phyloP scores from a whole-genome alignment of 2,797 vertebrate species.

The Scomberomorus guttatus region DNA sequence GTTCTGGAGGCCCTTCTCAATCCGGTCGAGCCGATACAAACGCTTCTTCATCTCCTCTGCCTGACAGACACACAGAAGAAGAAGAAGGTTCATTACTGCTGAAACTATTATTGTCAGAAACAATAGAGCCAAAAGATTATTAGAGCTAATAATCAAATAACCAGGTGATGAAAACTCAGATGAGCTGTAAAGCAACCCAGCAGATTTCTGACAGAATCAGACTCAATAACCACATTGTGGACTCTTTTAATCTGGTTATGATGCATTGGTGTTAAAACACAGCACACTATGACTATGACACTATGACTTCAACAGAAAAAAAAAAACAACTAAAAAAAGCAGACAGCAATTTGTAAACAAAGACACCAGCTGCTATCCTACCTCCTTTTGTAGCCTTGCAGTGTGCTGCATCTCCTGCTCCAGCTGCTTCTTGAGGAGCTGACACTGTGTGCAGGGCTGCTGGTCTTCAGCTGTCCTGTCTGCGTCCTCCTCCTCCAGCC shows the following conservation, averaged over 20 bases:
- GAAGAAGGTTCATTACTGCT: not conserved
- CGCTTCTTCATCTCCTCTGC: conserved; percentile 89
- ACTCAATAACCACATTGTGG: not conserved
- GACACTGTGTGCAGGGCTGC: conserved; percentile 83
- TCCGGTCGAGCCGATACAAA: conserved; percentile 84
- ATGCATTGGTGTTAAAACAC: not conserved
- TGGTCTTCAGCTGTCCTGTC: conserved; percentile 72
- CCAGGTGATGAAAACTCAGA: not conserved
- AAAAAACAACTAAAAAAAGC: not conserved
- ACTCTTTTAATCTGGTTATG: not conserved
- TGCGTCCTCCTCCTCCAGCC: conserved; percentile 75
- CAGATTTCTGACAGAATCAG: not conserved
- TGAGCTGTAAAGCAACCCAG: not conserved
- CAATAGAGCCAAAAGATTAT: not conserved
- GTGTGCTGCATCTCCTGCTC: conserved; percentile 87
- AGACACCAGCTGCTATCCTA: conserved; percentile 28
- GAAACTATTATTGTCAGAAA: not conserved
- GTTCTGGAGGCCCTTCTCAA: conserved; percentile 87
- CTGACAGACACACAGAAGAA: conserved; percentile 59
- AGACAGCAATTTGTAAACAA: not conserved
- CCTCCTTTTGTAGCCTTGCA: conserved; percentile 85
- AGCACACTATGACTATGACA: not conserved
- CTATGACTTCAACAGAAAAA: not conserved
- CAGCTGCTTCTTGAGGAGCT: conserved; percentile 84
- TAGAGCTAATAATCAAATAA: not conserved